Evolutionary conservation across 2,797 vertebrate genomes (phyloP).

Genomic region (Spheniscus humboldti): DNA sequence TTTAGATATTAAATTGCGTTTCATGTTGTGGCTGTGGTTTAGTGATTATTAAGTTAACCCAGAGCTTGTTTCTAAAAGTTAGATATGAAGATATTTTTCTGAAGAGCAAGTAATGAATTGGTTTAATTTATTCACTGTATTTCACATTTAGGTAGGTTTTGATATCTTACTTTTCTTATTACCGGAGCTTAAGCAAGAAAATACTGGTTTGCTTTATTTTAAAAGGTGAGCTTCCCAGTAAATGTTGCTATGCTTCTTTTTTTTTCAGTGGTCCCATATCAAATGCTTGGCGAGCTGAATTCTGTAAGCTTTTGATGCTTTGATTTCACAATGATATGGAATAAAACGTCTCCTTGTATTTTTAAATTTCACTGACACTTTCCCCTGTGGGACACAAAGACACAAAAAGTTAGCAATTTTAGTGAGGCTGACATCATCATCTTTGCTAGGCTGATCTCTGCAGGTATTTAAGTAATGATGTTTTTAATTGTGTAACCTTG

Average conservation of each 20-base stretch:
- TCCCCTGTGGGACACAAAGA: not conserved
- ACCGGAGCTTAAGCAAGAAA: not conserved
- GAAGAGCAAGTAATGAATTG: not conserved
- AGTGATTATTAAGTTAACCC: not conserved
- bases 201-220: not conserved
- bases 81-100: not conserved
- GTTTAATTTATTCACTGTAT: not conserved
- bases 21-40: not conserved
- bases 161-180: not conserved
- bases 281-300: not conserved
- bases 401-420: not conserved
- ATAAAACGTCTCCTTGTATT: not conserved
- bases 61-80: not conserved
- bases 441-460: not conserved
- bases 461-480: not conserved
- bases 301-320: not conserved
- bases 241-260: not conserved
- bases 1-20: not conserved
- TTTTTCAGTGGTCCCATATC: not conserved
- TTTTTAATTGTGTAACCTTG: not conserved
- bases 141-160: not conserved
- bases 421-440: not conserved
- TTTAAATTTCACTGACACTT: not conserved
- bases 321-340: not conserved
- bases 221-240: not conserved